Base-by-base conservation (phyloP, 2,888 invertebrate species). In the Escarpia spicata region DNA sequence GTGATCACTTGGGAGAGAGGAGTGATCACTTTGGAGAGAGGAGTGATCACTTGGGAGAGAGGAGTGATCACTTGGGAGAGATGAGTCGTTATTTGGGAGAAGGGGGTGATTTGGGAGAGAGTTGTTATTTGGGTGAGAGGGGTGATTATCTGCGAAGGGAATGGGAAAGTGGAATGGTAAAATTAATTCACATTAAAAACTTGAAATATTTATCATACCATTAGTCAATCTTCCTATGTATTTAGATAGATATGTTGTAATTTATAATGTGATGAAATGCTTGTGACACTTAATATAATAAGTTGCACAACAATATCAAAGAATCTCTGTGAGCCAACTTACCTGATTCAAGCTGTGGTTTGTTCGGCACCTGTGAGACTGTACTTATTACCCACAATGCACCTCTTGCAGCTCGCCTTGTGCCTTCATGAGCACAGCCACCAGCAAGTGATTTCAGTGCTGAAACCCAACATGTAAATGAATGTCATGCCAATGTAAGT, bases 391-490 rank as follows among this genome's bases (percentile, higher is more conserved):
- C 96, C 96, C 96, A 96, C 92, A 96, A 94, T 92, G 95, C 95
- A 45, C 96, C 96, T 92, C 96, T 93, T 12, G 95, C 95, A 26
- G 96, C 95, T 93, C 96, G 95, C 52, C 95, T 93, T 19, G 94
- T 92, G 43, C 93, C 93, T 43, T 95, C 95, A 90, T 95, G 90
- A 15, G 92, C 93, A 45, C 94, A 93, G 58, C 93, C 93, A 19
- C 92, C 93, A 60, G 95, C 94, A 26, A 95, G 93, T 9, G 92
- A 93, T 19, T 94, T 93, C 90, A 95, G 92, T 89, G 93, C 95
- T 95, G 92, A 60, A 91, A 92, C 43, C 19, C 75, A 75, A 75
- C 75, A 75, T 26, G 26, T 75, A 75, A 26, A 75, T 75, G 75
- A 75, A 75, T 75, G 75, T 26, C 75, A 75, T 52, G 52, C 3